Evolutionary conservation across 2,113 vertebrate genomes (phyloP).

Genomic region (Spilogale gracilis): DNA sequence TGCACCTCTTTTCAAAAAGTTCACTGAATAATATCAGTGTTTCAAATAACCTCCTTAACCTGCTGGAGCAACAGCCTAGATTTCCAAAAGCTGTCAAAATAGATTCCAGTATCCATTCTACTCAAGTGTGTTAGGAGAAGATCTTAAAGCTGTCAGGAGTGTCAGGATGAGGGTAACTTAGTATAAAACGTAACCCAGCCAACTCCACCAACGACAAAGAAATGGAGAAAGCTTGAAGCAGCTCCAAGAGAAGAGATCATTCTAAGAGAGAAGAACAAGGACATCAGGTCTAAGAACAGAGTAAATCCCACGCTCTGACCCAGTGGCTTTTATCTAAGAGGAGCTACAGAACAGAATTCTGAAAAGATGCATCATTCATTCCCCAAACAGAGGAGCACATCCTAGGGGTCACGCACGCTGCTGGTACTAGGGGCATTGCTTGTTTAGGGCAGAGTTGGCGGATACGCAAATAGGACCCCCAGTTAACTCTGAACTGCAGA

Average conservation of each 20-base stretch:
- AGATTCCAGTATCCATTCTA: conserved; percentile 78
- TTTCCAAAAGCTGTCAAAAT: conserved; percentile 82
- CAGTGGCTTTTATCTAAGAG: not conserved
- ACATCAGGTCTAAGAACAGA: not conserved
- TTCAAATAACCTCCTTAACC: conserved; percentile 79
- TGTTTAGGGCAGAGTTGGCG: not conserved
- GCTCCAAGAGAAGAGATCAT: conserved; percentile 49
- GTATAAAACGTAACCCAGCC: conserved; percentile 57
- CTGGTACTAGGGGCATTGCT: not conserved
- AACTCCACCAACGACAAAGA: conserved; percentile 52
- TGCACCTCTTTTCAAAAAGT: conserved; percentile 70
- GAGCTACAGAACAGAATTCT: not conserved
- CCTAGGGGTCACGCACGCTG: not conserved
- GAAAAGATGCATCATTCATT: not conserved
- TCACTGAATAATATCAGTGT: conserved; percentile 70
- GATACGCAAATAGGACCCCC: not conserved
- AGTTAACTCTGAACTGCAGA: not conserved
- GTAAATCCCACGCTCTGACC: not conserved
- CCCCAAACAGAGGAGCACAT: not conserved
- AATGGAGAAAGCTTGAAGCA: conserved; percentile 30
- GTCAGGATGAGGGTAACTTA: conserved; percentile 66
- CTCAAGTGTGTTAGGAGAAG: conserved; percentile 73
- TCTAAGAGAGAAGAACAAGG: not conserved
- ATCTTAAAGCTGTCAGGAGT: conserved; percentile 75
- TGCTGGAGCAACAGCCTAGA: conserved; percentile 65